Base-by-base conservation (phyloP, 2,888 invertebrate genomes). In the Cryptocheilus praepositus region DNA sequence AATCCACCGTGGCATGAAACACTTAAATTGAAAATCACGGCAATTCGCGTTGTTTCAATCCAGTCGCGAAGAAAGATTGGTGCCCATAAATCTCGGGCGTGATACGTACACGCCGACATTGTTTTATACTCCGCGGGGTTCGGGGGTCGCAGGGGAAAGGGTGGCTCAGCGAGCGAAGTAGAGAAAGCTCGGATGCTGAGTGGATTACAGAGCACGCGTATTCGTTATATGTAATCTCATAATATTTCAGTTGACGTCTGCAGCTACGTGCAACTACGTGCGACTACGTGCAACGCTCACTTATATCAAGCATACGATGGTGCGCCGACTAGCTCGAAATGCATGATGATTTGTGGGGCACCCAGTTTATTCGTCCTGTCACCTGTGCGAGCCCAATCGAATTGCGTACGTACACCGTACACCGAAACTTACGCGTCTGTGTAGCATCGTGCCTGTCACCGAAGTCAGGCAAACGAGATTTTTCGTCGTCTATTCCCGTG, bases 221-320 rank as follows among this genome's bases (percentile, higher is more conserved):
- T 76, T 77, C 74, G 77, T 77, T 79, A 76, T 70, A 69, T 67
- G 79, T 79, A 77, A 79, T 79, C 79, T 76, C 79, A 74, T 79
- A 79, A 77, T 79, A 76, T 77, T 79, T 77, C 76, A 70, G 79
- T 79, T 73, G 76, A 79, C 79, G 79, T 77, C 64, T 57, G 67
- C 79, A 67, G 62, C 67, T 67, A 71, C 52, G 49, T 61, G 52
- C 25, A 19, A 59, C 36, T 36, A 36, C 36, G 36, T 36, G 36
- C 36, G 8, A 11, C 36, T 8, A 7, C 11, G 36, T 11, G 36
- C 36, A 11, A 36, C 36, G 46, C 61, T 18, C 65, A 21, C 19
- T 19, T 13, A 21, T 62, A 49, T 0, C 18, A 25, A 19, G 46
- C 53, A 62, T 46, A 64, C 55, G 61, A 60, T n/a, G n/a, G 28